Conservation (phyloP, 2,113 vertebrate genomes). For the Smithornis capensis region DNA sequence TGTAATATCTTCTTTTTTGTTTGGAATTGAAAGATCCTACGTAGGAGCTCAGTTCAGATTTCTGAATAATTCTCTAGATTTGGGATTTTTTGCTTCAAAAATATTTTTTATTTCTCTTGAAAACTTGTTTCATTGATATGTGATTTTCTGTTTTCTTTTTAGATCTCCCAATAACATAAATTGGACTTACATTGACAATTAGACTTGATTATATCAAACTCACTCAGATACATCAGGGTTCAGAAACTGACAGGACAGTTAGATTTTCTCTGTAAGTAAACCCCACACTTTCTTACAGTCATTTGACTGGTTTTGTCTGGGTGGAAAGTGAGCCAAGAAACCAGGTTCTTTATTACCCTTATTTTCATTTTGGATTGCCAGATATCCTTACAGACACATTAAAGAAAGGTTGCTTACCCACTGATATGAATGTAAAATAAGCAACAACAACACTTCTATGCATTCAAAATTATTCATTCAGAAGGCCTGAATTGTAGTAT, state of each 20-base stretch:
- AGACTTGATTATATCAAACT: neutral
- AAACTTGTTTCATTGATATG: neutral
- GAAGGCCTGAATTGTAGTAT: neutral
- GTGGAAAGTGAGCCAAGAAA: neutral
- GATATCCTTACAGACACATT: neutral
- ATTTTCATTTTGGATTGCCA: neutral
- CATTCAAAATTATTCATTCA: neutral
- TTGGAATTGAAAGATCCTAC: neutral
- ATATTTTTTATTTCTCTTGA: neutral
- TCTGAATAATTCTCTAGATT: neutral
- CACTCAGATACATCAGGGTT: neutral
- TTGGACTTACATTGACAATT: neutral
- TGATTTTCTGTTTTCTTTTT: neutral
- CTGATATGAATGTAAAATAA: neutral
- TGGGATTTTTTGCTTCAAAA: neutral
- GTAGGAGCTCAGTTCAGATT: neutral
- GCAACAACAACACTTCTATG: neutral
- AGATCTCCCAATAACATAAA: neutral
- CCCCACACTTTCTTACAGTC: fast-evolving
- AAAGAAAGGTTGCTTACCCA: neutral
- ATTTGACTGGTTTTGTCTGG: neutral
- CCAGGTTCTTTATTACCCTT: neutral
- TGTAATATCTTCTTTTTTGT: neutral
- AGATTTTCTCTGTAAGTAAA: neutral
- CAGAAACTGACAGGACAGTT: neutral